Evolutionary conservation across 2,113 vertebrate species (phyloP).

Genomic region (Opisthocomus hoazin): DNA sequence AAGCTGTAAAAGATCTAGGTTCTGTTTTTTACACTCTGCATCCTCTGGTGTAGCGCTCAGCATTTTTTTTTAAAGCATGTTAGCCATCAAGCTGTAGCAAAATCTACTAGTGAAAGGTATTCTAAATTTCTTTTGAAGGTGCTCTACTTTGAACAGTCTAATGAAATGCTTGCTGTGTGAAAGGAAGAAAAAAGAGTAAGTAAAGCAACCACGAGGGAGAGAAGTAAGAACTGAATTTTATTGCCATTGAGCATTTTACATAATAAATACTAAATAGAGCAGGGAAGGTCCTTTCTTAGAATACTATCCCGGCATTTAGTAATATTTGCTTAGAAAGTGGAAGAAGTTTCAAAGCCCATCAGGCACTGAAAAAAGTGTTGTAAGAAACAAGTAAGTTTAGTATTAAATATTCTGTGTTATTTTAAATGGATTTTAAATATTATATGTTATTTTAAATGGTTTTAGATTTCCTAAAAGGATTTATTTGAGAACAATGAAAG

Average conservation of each 20-base stretch:
- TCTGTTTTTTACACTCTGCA: neutral
- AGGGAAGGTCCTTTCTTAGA: neutral
- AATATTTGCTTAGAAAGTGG: neutral
- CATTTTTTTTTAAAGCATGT: neutral
- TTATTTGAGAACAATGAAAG: neutral
- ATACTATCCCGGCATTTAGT: neutral
- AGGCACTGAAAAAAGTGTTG: neutral
- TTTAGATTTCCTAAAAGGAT: neutral
- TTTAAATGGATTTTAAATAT: neutral
- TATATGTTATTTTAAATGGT: neutral
- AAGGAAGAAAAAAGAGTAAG: neutral
- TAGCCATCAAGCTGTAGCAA: neutral
- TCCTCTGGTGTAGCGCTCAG: neutral
- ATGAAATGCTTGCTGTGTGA: neutral
- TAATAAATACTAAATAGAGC: neutral
- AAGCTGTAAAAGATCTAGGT: neutral
- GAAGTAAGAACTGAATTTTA: neutral
- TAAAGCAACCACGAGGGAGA: neutral
- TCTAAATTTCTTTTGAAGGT: slow-evolving; percentile 7
- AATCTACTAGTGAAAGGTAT: neutral
- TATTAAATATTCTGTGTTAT: neutral
- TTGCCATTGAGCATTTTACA: neutral
- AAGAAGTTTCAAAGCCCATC: neutral
- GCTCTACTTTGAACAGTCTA: neutral
- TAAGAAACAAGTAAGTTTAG: neutral